Conservation (phyloP, 1,140 invertebrate genomes). For the Venturia canescens region DNA sequence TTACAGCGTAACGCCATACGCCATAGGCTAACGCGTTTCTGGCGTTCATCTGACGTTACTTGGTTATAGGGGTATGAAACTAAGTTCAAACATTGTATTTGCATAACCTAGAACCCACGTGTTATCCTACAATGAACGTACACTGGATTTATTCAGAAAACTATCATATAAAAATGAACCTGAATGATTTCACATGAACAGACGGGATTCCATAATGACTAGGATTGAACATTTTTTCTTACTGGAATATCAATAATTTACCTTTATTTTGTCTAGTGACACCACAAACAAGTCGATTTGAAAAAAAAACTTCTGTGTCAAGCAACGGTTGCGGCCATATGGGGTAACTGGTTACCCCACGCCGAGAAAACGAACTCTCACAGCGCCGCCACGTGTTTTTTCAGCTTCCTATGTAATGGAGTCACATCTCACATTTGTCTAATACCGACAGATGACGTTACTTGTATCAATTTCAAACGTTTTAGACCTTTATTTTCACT, state of each 20-base stretch:
- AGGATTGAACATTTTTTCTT: neutral
- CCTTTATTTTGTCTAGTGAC: neutral
- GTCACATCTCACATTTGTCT: neutral
- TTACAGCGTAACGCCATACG: too few species aligned
- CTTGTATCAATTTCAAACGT: constrained; percentile 5
- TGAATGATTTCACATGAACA: neutral
- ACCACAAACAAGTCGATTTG: constrained; percentile 7
- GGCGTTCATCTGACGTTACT: too few species aligned
- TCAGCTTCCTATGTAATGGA: neutral
- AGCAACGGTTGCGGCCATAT: neutral
- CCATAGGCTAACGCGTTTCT: too few species aligned
- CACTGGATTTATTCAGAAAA: neutral
- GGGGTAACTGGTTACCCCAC: constrained; percentile 1
- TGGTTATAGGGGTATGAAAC: too few species aligned
- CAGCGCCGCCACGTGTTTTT: neutral
- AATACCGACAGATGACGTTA: neutral
- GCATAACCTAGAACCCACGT: too few species aligned
- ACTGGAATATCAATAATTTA: neutral
- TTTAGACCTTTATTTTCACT: neutral
- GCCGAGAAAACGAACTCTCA: constrained; percentile 3
- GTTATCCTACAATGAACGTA: constrained; percentile 8
- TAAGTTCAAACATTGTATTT: too few species aligned
- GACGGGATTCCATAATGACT: neutral
- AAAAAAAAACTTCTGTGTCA: neutral
- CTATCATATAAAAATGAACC: constrained; percentile 4